Conservation (phyloP, 2,888 invertebrate genomes). For the Tenthredo distinguenda region DNA sequence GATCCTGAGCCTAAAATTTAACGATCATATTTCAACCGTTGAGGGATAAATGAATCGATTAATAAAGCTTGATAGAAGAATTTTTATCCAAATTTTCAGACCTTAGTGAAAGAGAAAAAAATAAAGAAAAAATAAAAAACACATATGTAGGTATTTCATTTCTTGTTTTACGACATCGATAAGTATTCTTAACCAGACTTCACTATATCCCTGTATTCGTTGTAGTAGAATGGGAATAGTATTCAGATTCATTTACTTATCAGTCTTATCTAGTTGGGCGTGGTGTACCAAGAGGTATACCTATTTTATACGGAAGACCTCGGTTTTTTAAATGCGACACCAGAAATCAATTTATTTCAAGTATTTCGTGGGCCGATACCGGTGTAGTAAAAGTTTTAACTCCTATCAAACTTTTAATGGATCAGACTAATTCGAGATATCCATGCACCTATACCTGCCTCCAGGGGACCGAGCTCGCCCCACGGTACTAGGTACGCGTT, state of each 20-base stretch:
- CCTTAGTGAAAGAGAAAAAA: background rate
- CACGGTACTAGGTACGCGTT: background rate
- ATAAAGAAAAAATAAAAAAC: background rate
- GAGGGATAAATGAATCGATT: no score
- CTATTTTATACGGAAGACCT: background rate
- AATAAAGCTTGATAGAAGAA: no score
- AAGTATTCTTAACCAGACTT: background rate
- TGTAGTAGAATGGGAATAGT: background rate
- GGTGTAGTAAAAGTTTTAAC: conserved; percentile 23
- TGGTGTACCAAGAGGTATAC: background rate
- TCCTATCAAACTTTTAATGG: conserved; percentile 46
- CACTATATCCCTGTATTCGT: background rate
- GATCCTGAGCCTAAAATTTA: background rate
- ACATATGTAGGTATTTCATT: background rate
- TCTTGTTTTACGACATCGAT: conserved; percentile 2
- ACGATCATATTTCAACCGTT: background rate
- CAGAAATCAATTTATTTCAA: conserved; percentile 41
- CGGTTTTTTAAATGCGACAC: background rate
- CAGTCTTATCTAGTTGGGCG: conserved; percentile 4
- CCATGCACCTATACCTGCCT: background rate
- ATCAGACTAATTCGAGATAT: conserved; percentile 46
- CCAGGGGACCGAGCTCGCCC: background rate
- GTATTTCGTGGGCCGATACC: conserved; percentile 16
- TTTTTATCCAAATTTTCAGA: background rate
- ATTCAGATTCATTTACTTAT: conserved; percentile 16